Percentiles rank a stretch among this genome's conserved stretches.
Conservation (phyloP, 2,113 vertebrate species). For the Penelope pileata region DNA sequence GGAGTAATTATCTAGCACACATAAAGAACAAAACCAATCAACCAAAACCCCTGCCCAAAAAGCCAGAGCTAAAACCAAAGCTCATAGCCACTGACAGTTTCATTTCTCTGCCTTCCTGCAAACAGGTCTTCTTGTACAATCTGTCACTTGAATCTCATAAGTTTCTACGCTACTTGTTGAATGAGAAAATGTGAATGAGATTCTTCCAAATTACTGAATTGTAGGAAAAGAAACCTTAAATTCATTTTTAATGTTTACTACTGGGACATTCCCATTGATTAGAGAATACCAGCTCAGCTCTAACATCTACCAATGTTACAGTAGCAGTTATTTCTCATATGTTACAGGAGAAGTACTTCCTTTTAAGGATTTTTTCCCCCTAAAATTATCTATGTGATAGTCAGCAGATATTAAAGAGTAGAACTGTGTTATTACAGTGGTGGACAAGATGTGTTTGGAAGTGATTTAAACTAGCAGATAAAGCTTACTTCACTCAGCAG, state of each 20-base stretch:
- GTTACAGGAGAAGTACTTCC: neutral
- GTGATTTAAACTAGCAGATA: slow-evolving; percentile 1
- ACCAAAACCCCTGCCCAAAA: neutral
- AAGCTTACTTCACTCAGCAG: slow-evolving; percentile 20
- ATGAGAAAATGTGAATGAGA: neutral
- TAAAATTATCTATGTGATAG: slow-evolving; percentile 31
- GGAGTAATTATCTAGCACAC: neutral
- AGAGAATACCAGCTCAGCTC: neutral
- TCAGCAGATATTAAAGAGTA: slow-evolving; percentile 22
- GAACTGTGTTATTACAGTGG: neutral
- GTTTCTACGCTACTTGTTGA: neutral
- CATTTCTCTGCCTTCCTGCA: neutral
- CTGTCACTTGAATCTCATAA: neutral
- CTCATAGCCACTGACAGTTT: neutral
- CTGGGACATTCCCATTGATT: neutral
- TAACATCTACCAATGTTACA: neutral
- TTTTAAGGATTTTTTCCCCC: slow-evolving; percentile 7
- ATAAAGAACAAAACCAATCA: neutral
- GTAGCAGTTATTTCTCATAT: neutral
- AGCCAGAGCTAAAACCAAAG: neutral
- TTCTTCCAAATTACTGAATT: neutral
- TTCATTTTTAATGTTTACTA: neutral
- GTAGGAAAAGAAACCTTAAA: neutral
- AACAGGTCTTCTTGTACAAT: no score
- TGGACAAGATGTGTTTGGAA: slow-evolving; percentile 17